A percentile compares a stretch with the other conserved stretches of the same genome.
Evolutionary conservation across 2,797 vertebrate species (phyloP).

Genomic region (Lacerta bilineata): DNA sequence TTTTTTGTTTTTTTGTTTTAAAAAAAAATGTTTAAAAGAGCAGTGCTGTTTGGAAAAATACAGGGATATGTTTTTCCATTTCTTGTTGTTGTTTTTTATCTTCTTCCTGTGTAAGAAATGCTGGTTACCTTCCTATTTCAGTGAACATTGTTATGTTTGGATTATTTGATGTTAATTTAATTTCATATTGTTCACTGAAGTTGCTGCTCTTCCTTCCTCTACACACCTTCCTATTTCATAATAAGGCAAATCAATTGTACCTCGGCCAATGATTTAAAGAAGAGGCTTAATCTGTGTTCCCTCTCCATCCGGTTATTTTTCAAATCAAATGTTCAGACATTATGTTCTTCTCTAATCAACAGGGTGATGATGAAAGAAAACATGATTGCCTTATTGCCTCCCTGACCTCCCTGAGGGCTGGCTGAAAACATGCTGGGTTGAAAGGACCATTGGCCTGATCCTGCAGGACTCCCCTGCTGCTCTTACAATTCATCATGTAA

Average conservation of each 20-base stretch:
- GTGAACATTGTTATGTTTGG: conserved; percentile 52
- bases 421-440: not conserved
- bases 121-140: conserved; percentile 26
- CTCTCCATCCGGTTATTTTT: conserved; percentile 47
- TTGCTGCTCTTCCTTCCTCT: conserved; percentile 51
- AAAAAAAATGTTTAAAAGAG: conserved; percentile 61
- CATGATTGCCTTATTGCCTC: conserved; percentile 53
- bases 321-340: conserved; percentile 50
- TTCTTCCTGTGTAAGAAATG: conserved; percentile 46
- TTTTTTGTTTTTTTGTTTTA: not conserved
- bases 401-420: not conserved
- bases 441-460: not conserved
- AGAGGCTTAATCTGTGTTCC: conserved; percentile 51
- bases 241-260: conserved; percentile 53
- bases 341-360: conserved; percentile 44
- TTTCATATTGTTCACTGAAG: conserved; percentile 57
- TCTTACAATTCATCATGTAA: not conserved
- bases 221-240: conserved; percentile 36
- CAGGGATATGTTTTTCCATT: conserved; percentile 2
- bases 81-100: conserved; percentile 16
- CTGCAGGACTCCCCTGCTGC: not conserved
- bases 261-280: conserved; percentile 64
- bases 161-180: conserved; percentile 45
- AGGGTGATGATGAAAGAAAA: conserved; percentile 25
- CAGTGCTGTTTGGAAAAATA: conserved; percentile 43